Percentiles rank a stretch among this genome's conserved stretches.
phyloP scores from a whole-genome alignment of 2,113 vertebrate genomes.

The Marmota flaviventris region DNA sequence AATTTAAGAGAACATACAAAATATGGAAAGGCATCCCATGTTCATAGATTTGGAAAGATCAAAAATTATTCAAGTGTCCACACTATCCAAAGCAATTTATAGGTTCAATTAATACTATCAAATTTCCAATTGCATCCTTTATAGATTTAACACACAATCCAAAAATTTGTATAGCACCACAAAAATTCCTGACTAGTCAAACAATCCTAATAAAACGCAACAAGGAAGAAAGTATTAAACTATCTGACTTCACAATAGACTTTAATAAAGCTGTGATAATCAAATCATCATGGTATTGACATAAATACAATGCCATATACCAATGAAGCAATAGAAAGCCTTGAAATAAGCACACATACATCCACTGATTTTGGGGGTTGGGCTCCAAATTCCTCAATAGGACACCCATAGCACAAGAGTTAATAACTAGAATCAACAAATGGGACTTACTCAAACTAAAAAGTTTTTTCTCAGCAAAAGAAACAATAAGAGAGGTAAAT shows the following conservation, averaged over 20 bases:
- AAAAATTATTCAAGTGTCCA: background rate
- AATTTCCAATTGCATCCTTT: background rate
- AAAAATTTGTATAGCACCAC: background rate
- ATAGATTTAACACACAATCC: background rate
- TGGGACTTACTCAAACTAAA: no score
- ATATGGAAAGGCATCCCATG: background rate
- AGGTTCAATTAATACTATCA: no score
- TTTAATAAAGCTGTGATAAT: background rate
- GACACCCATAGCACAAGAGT: no score
- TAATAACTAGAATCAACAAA: no score
- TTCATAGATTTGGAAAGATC: background rate
- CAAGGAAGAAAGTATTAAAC: background rate
- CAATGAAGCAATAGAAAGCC: background rate
- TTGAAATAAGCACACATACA: background rate
- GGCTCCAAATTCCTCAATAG: no score
- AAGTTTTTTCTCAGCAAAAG: no score
- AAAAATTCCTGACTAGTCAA: background rate
- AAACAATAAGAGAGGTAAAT: no score
- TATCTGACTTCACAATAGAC: background rate
- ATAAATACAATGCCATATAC: background rate
- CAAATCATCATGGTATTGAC: background rate
- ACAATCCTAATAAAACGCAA: background rate
- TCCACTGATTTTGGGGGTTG: background rate
- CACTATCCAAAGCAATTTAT: background rate
- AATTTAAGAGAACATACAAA: background rate